A percentile compares a stretch with the other conserved stretches of the same genome.
phyloP scores from a whole-genome alignment of 1,140 invertebrate genomes.

The Scaptodrosophila lebanonensis region DNA sequence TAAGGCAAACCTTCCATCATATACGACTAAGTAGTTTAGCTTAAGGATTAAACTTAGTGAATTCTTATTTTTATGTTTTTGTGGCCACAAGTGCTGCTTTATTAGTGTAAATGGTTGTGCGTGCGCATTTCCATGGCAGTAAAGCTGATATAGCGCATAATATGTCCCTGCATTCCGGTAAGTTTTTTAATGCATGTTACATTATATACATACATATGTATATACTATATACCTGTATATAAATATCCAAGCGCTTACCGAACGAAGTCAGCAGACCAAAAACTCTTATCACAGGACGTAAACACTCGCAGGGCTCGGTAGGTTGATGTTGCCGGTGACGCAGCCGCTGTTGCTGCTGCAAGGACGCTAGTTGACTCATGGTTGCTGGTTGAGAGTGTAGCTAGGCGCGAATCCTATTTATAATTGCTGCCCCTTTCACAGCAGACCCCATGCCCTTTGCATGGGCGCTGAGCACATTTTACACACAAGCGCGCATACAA shows the following conservation, averaged over 20 bases:
- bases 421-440: slow-evolving; percentile 5
- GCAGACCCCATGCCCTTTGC: too few relatives aligned
- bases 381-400: background rate
- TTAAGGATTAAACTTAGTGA: too few relatives aligned
- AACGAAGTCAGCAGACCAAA: slow-evolving; percentile 75
- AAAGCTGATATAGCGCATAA: slow-evolving; percentile 26
- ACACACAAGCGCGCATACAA: slow-evolving; percentile 10
- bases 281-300: slow-evolving; percentile 73
- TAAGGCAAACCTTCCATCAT: too few relatives aligned
- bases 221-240: slow-evolving; percentile 2
- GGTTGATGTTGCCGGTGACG: slow-evolving; percentile 54
- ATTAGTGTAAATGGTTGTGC: background rate
- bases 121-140: too few relatives aligned
- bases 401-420: slow-evolving; percentile 2
- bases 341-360: slow-evolving; percentile 48
- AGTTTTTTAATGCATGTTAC: too few relatives aligned
- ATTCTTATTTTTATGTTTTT: slow-evolving; percentile 36
- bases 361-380: slow-evolving; percentile 57
- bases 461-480: slow-evolving; percentile 12
- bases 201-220: too few relatives aligned
- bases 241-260: slow-evolving; percentile 51
- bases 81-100: slow-evolving; percentile 15
- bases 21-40: too few relatives aligned
- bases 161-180: too few relatives aligned
- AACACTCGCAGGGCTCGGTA: slow-evolving; percentile 66